Evolutionary conservation across 2,797 vertebrate species (phyloP), one percentile per base, ranked within the genome.

Genomic region (Sphaeramia orbicularis): DNA sequence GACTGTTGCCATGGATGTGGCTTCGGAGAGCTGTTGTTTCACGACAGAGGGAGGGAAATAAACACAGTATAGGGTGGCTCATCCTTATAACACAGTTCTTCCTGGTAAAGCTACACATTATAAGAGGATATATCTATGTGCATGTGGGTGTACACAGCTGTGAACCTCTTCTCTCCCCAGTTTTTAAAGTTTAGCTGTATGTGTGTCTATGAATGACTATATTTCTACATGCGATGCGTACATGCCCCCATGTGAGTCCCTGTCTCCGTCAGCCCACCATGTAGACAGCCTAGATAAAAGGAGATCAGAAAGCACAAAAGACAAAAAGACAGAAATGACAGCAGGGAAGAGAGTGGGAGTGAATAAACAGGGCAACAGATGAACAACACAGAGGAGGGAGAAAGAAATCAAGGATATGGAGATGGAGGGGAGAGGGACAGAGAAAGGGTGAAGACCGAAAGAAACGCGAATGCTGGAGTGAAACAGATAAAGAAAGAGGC

Each of bases 1-100:
- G 53, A 64, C 79, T 80, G 89, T 91, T 91, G 80, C 86, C 81
- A 91, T 91, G 86, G 89, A 81, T 85, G 77, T 83, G 65, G 54
- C 64, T 78, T 81, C 57, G 76, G 61, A 82, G 68, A 66, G 72
- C 76, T 81, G 86, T 86, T 84, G 83, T 87, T 87, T 84, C 63
- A 53, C 57, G 71, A 43, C 71, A 52, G 71, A 71, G 71, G 71
- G 69, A 85, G 73, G 69, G 65, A 79, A 77, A 78, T 78, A 76
- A 83, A 82, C 54, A 77, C 52, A 80, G 64, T 80, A 83, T 72
- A 55, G 75, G 86, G 73, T 79, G 85, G 90, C 55, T 89, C 88
- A 89, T 88, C 78, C 78, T 58, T 45, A 76, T 74, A 80, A 70
- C 58, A 69, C 35, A 13, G 15, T 37, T 63, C 44, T 76, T 75